These are phyloP conservation scores for Monarcha castaneiventris DNA, from an alignment of 2,113 vertebrate genomes.

Conservation along the genomic window DNA sequence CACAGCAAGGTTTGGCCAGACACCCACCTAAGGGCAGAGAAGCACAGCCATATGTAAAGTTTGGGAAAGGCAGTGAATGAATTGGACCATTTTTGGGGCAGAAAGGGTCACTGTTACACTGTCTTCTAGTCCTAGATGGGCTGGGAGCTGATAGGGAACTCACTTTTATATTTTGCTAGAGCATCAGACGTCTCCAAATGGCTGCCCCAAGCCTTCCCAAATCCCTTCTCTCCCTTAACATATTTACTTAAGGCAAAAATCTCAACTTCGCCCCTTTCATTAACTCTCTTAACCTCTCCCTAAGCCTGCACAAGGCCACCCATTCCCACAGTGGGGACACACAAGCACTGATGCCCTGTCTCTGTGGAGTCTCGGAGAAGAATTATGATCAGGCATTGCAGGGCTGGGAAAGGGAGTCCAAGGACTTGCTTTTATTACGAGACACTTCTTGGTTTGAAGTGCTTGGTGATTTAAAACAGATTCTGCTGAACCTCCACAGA, in stretches of 20 bases:
- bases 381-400: background rate
- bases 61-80: background rate
- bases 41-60: background rate
- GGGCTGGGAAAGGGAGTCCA: background rate
- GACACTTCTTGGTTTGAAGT: background rate
- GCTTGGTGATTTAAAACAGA: background rate
- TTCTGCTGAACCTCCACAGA: background rate
- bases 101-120: background rate
- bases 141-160: background rate
- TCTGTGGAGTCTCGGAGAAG: background rate
- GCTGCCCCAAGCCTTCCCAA: background rate
- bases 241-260: background rate
- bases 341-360: background rate
- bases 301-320: background rate
- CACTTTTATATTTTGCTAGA: background rate
- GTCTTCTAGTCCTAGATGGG: background rate
- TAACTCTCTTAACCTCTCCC: background rate
- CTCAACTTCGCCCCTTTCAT: background rate
- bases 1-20: background rate
- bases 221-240: background rate
- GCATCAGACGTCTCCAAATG: background rate
- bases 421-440: background rate
- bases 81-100: background rate
- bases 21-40: background rate
- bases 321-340: background rate